Percentiles rank a stretch among this genome's conserved stretches.
These are phyloP conservation scores for Aplochiton taeniatus DNA, from an alignment of 2,797 vertebrate genomes.

Conservation along the genomic window DNA sequence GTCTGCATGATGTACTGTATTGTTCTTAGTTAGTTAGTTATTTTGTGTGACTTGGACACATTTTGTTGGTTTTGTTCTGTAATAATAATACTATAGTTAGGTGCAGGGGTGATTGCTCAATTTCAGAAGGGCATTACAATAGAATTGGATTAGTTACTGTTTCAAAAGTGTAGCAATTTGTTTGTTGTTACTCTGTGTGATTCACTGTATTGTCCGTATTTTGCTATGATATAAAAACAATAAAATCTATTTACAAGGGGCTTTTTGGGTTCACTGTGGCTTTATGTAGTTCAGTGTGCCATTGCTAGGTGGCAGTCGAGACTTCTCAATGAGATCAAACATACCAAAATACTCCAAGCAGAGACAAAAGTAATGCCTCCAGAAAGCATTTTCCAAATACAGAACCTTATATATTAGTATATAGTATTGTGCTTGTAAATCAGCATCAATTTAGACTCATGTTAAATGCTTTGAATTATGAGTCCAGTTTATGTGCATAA, in stretches of 20 bases:
- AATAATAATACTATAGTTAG: too few relatives aligned
- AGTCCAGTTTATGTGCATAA: too few relatives aligned
- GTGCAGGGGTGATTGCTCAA: neutral
- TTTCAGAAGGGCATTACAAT: neutral
- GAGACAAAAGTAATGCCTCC: too few relatives aligned
- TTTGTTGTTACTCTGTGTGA: conserved; percentile 31
- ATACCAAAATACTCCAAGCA: too few relatives aligned
- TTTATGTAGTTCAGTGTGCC: conserved; percentile 21
- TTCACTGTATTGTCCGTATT: conserved; percentile 26
- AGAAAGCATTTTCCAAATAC: too few relatives aligned
- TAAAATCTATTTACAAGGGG: conserved; percentile 32
- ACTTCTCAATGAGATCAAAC: neutral
- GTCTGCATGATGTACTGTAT: neutral
- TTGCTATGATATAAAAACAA: conserved; percentile 42
- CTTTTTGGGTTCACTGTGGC: neutral
- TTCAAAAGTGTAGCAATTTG: conserved; percentile 35
- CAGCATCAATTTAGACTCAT: too few relatives aligned
- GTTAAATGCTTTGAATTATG: too few relatives aligned
- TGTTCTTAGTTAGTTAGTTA: conserved; percentile 9
- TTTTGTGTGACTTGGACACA: conserved; percentile 23
- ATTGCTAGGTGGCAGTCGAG: conserved; percentile 45
- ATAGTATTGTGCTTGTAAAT: too few relatives aligned
- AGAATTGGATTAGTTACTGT: conserved; percentile 19
- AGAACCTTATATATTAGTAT: too few relatives aligned
- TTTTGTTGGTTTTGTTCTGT: conserved; percentile 38